phyloP scores from a whole-genome alignment of 2,797 vertebrate species.

The Malurus leucopterus region DNA sequence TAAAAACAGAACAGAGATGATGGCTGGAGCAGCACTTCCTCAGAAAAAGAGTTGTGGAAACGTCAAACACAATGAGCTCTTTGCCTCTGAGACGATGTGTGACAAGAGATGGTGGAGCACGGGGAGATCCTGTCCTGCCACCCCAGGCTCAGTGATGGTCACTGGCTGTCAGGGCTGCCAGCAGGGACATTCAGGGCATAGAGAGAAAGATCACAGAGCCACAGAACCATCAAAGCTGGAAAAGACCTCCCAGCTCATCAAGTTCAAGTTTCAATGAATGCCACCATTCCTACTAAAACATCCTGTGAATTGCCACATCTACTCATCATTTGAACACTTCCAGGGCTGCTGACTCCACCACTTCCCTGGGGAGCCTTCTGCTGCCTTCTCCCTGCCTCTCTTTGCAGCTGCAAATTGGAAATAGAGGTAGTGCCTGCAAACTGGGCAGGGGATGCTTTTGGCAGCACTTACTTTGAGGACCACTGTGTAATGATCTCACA shows the following conservation, averaged over 20 bases:
- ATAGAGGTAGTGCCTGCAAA: not conserved
- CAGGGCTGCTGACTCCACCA: not conserved
- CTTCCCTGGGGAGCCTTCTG: not conserved
- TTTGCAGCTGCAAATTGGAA: not conserved
- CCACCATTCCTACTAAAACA: not conserved
- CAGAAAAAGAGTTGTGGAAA: not conserved
- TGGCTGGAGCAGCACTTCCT: not conserved
- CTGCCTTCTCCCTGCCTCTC: not conserved
- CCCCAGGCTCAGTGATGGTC: accelerated
- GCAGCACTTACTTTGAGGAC: not conserved
- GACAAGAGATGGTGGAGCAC: accelerated
- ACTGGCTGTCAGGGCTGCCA: not conserved
- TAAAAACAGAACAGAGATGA: not conserved
- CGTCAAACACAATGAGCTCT: not conserved
- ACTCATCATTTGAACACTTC: not conserved
- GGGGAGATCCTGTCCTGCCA: not conserved
- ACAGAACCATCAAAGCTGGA: not conserved
- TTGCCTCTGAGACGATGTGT: not conserved
- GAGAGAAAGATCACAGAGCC: not conserved
- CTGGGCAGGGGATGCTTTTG: accelerated
- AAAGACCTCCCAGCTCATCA: not conserved
- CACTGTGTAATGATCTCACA: accelerated
- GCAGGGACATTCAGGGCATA: accelerated
- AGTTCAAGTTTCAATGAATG: not conserved
- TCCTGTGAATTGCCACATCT: not conserved